A percentile compares a stretch with the other conserved stretches of the same genome.
phyloP scores from a whole-genome alignment of 2,888 invertebrate species.

The Ceramica pisi region DNA sequence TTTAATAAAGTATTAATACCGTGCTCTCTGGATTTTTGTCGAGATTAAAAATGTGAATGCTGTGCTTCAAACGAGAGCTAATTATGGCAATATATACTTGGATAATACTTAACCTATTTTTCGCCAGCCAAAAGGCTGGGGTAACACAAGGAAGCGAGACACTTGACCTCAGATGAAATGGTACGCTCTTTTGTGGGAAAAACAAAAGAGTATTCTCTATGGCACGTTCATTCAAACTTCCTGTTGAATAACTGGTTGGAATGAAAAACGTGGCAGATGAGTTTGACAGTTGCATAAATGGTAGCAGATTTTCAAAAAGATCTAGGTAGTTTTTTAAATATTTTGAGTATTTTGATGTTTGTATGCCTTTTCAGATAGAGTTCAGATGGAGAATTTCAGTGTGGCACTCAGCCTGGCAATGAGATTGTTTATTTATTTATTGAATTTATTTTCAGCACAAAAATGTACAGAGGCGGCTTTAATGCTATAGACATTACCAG shows the following conservation, averaged over 20 bases:
- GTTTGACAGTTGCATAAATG: neutral
- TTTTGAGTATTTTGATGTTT: no score
- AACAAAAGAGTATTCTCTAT: constrained; percentile 21
- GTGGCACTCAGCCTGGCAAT: no score
- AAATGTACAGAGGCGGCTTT: no score
- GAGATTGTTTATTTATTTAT: no score
- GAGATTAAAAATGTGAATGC: constrained; percentile 24
- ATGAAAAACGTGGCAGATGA: constrained; percentile 1
- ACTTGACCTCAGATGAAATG: constrained; percentile 23
- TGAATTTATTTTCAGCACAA: no score
- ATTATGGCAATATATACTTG: constrained; percentile 27
- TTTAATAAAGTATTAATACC: constrained; percentile 47
- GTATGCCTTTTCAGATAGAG: no score
- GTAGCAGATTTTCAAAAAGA: neutral
- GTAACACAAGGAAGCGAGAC: constrained; percentile 8
- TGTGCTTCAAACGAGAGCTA: constrained; percentile 18
- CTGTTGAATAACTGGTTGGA: neutral
- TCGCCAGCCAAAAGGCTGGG: constrained; percentile 20
- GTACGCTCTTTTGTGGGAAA: constrained; percentile 5
- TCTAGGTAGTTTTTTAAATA: no score
- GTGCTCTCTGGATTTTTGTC: constrained; percentile 20
- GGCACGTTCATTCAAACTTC: neutral
- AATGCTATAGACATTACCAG: no score
- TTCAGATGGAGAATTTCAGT: no score
- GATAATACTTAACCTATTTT: constrained; percentile 42